A percentile compares a stretch with the other conserved stretches of the same genome.
These are phyloP conservation scores for Struthidea cinerea DNA, from an alignment of 2,113 vertebrate species.

Conservation along the genomic window DNA sequence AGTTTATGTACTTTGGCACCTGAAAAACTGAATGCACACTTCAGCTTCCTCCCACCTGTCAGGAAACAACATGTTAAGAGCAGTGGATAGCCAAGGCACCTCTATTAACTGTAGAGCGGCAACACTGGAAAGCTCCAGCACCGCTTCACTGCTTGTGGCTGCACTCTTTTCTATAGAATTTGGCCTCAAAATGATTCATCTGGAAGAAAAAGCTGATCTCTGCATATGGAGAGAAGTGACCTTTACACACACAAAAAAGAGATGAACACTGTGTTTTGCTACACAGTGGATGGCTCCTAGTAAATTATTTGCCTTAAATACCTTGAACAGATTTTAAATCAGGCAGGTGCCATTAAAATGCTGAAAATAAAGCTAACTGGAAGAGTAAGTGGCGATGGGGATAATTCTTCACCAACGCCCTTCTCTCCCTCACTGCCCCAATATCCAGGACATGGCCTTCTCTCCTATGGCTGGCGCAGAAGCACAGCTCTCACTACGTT, in stretches of 20 bases:
- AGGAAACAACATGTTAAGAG: background rate
- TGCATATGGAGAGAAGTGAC: background rate
- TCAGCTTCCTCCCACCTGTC: background rate
- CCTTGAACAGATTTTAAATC: background rate
- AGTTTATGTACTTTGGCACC: background rate
- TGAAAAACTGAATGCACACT: background rate
- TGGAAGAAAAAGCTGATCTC: background rate
- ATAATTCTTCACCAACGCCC: fast-evolving
- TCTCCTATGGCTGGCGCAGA: fast-evolving
- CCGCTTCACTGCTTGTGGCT: background rate
- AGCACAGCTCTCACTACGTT: fast-evolving
- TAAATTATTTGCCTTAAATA: background rate
- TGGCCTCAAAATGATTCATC: background rate
- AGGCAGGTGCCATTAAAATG: background rate
- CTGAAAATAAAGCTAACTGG: background rate
- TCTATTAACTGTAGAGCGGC: fast-evolving
- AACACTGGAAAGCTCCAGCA: background rate
- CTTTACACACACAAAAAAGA: background rate
- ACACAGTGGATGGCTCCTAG: background rate
- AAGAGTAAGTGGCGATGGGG: background rate
- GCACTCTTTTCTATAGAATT: background rate
- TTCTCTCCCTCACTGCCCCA: fast-evolving
- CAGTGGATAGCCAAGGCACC: background rate
- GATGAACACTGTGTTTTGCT: background rate
- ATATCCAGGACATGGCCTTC: background rate